A percentile compares a stretch with the other conserved stretches of the same genome.
These are phyloP conservation scores for Ciconia maguari DNA, from an alignment of 2,113 vertebrate genomes.

Conservation along the genomic window DNA sequence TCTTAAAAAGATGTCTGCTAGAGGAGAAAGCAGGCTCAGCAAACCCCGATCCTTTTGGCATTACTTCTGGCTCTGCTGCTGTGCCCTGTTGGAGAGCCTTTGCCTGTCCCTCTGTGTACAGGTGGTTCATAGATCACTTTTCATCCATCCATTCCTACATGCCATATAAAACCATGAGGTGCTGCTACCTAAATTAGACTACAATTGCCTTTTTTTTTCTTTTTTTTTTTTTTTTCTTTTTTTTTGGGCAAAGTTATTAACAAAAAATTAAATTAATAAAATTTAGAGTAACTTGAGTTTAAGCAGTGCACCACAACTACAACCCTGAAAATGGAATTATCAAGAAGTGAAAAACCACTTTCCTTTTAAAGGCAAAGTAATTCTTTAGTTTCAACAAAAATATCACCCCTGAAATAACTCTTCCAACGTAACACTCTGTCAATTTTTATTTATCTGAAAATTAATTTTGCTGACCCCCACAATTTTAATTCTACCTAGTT, in stretches of 20 bases:
- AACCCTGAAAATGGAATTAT: not conserved
- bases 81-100: not conserved
- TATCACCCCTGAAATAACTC: not conserved
- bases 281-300: not conserved
- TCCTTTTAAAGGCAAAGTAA: not conserved
- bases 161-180: not conserved
- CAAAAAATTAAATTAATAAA: not conserved
- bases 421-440: fast-evolving
- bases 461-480: not conserved
- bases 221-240: no score
- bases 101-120: not conserved
- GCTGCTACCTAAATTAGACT: not conserved
- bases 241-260: no score
- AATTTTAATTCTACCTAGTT: not conserved
- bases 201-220: not conserved
- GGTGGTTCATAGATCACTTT: fast-evolving
- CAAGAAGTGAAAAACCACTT: not conserved
- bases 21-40: not conserved
- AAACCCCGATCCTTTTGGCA: not conserved
- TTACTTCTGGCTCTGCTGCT: not conserved
- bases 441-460: not conserved
- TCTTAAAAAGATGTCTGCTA: not conserved
- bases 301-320: not conserved
- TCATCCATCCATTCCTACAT: not conserved
- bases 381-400: not conserved